A percentile compares a stretch with the other conserved stretches of the same genome.
phyloP scores from a whole-genome alignment of 2,113 vertebrate genomes.

The Lepus americanus region DNA sequence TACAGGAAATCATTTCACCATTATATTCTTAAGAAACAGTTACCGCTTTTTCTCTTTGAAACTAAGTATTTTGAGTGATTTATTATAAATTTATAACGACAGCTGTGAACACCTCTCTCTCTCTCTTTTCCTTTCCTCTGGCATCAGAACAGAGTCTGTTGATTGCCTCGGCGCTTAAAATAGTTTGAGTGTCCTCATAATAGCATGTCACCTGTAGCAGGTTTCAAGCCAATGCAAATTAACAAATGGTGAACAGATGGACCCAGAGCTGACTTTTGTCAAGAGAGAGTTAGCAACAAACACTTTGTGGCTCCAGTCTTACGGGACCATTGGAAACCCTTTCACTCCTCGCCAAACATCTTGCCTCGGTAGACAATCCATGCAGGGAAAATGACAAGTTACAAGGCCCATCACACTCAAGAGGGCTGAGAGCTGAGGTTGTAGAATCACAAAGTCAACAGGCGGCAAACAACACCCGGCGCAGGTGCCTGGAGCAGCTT shows the following conservation, averaged over 20 bases:
- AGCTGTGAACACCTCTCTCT: slow-evolving; percentile 69
- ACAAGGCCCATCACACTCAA: slow-evolving; percentile 36
- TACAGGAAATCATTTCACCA: slow-evolving; percentile 80
- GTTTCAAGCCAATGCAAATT: slow-evolving; percentile 86
- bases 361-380: slow-evolving; percentile 76
- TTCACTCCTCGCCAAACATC: slow-evolving; percentile 76
- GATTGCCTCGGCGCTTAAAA: slow-evolving; percentile 85
- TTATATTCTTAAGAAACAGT: slow-evolving; percentile 78
- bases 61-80: slow-evolving; percentile 84
- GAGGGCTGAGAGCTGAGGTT: slow-evolving; percentile 11
- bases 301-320: slow-evolving; percentile 84
- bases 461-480: not conserved
- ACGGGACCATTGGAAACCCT: slow-evolving; percentile 83
- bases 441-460: not conserved
- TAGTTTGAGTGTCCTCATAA: slow-evolving; percentile 87
- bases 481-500: not conserved
- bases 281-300: slow-evolving; percentile 84
- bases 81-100: slow-evolving; percentile 86
- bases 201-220: slow-evolving; percentile 89
- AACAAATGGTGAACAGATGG: slow-evolving; percentile 89
- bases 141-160: slow-evolving; percentile 81
- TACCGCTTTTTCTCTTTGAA: slow-evolving; percentile 80
- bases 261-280: slow-evolving; percentile 84
- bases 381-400: slow-evolving; percentile 68
- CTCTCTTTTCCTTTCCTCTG: slow-evolving; percentile 54